Percentiles rank a stretch among this genome's conserved stretches.
phyloP scores from a whole-genome alignment of 2,797 vertebrate species.

The Pristis pectinata region DNA sequence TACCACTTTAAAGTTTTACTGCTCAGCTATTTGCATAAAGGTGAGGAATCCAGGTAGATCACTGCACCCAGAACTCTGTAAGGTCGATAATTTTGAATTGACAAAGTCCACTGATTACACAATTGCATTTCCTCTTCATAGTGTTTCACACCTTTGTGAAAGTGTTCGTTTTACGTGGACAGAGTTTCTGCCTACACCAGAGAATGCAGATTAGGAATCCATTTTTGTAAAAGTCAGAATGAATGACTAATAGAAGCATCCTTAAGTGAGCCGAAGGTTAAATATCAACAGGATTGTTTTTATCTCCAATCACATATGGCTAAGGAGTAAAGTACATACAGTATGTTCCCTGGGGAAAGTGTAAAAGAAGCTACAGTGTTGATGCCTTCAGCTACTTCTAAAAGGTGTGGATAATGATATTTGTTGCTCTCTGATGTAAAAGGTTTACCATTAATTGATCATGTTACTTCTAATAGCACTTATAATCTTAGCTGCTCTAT shows the following conservation, averaged over 20 bases:
- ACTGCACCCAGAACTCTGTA: not conserved
- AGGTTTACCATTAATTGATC: not conserved
- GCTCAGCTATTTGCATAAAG: not conserved
- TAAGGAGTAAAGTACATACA: not conserved
- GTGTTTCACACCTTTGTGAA: not conserved
- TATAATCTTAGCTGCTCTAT: not conserved
- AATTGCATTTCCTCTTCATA: not conserved
- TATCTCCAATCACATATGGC: not conserved
- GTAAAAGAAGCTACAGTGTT: not conserved
- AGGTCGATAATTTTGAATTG: not conserved
- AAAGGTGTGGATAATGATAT: slow-evolving; percentile 7
- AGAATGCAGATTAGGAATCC: not conserved
- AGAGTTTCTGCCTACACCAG: not conserved
- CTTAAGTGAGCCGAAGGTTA: not conserved
- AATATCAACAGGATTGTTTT: not conserved
- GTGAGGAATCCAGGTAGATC: not conserved
- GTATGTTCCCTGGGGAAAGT: not conserved
- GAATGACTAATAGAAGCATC: not conserved
- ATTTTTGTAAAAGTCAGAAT: not conserved
- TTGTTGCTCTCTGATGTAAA: not conserved
- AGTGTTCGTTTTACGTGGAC: not conserved
- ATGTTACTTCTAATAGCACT: not conserved
- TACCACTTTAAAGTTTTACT: slow-evolving; percentile 2
- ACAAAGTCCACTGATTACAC: slow-evolving; percentile 12
- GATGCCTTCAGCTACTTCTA: not conserved